Conservation (phyloP, 2,888 invertebrate species). For the Odontothrips loti region DNA sequence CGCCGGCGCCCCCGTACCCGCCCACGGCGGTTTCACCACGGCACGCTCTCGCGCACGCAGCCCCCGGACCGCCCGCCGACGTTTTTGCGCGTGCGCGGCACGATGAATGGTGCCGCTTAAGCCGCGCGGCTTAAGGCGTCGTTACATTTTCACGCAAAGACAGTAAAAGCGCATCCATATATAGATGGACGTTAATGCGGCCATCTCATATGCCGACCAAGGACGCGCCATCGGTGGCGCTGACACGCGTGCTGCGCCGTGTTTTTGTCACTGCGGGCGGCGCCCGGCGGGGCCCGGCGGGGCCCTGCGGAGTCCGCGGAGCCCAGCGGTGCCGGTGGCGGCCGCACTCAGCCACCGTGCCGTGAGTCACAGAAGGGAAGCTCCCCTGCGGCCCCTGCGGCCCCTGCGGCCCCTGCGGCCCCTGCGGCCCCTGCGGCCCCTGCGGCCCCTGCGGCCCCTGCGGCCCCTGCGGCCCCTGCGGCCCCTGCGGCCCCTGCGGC, state of each 20-base stretch:
- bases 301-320: too few relatives aligned
- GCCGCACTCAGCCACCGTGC: too few relatives aligned
- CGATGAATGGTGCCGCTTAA: background rate
- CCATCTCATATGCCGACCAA: background rate
- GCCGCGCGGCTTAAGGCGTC: background rate
- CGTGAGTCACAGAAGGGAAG: too few relatives aligned
- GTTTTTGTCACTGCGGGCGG: background rate
- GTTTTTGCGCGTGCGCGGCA: background rate
- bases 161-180: constrained; percentile 19
- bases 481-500: too few relatives aligned
- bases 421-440: too few relatives aligned
- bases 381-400: too few relatives aligned
- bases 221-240: background rate
- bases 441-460: too few relatives aligned
- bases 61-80: background rate
- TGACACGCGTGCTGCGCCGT: background rate
- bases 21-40: background rate
- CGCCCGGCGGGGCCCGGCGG: background rate
- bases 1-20: background rate
- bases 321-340: too few relatives aligned
- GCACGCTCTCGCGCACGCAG: background rate
- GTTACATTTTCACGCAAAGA: constrained; percentile 23
- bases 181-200: constrained; percentile 11
- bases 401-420: too few relatives aligned
- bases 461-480: too few relatives aligned